A percentile compares a stretch with the other conserved stretches of the same genome.
Evolutionary conservation across 2,888 invertebrate species (phyloP).

Genomic region (Drosophila borealis): DNA sequence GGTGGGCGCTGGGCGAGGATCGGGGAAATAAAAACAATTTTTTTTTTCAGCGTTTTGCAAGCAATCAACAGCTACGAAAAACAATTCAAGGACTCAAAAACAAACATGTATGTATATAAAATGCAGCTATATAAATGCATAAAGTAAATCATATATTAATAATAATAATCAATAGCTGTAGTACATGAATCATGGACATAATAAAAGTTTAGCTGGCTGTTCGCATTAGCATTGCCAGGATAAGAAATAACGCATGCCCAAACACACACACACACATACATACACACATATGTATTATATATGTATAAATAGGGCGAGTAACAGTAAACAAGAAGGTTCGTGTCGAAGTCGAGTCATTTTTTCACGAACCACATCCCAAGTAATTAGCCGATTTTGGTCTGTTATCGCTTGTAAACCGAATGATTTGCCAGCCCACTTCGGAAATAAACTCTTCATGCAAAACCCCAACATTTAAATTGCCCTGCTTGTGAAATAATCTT

Average conservation of each 20-base stretch:
- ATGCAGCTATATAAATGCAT: background rate
- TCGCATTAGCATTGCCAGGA: constrained; percentile 1
- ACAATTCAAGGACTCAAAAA: constrained; percentile 28
- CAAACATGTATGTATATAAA: constrained; percentile 18
- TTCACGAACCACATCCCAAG: background rate
- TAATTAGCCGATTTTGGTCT: background rate
- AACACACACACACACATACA: background rate
- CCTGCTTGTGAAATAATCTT: constrained; percentile 2
- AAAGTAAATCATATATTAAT: constrained; percentile 9
- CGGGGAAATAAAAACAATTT: background rate
- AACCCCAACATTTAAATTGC: background rate
- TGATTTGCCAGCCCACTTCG: background rate
- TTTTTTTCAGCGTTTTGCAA: constrained; percentile 22
- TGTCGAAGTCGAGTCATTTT: background rate
- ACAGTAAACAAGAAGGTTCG: background rate
- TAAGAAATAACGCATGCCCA: constrained; percentile 2
- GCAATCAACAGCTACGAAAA: constrained; percentile 39
- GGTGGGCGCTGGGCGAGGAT: background rate
- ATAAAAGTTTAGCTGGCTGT: background rate
- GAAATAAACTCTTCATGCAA: background rate
- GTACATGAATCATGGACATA: constrained; percentile 7
- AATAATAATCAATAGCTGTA: constrained; percentile 4
- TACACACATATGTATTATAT: background rate
- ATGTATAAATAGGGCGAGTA: background rate
- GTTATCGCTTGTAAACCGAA: background rate